Evolutionary conservation across 2,797 vertebrate species (phyloP).

Genomic region (Poecile montanus): DNA sequence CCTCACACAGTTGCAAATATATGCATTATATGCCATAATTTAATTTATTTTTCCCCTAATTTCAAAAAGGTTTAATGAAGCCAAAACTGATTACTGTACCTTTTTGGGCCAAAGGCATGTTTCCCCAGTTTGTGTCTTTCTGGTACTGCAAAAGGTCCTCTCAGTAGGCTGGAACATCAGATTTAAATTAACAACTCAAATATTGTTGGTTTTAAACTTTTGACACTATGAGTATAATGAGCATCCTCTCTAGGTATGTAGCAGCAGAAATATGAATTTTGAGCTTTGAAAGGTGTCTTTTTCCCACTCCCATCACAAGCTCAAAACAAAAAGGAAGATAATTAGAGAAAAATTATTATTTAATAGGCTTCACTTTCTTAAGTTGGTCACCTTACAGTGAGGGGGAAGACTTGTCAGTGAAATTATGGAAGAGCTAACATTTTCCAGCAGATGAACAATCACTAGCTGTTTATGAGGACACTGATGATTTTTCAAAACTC

Average conservation of each 20-base stretch:
- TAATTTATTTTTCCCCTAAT: neutral
- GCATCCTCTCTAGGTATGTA: neutral
- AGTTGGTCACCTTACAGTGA: neutral
- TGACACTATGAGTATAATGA: neutral
- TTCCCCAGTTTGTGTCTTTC: neutral
- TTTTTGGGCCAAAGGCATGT: neutral
- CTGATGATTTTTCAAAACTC: neutral
- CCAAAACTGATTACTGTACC: neutral
- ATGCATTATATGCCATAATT: neutral
- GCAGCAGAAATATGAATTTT: neutral
- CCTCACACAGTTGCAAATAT: neutral
- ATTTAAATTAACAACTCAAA: neutral
- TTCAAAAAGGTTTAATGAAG: neutral
- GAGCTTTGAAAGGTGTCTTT: neutral
- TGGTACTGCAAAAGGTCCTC: neutral
- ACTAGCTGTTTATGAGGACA: neutral
- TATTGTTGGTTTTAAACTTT: neutral
- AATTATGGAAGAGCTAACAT: neutral
- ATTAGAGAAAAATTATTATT: neutral
- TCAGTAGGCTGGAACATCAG: neutral
- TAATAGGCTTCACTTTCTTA: neutral
- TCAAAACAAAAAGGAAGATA: neutral
- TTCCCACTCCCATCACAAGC: neutral
- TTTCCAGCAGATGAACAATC: neutral
- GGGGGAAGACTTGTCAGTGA: neutral